phyloP scores from a whole-genome alignment of 2,888 invertebrate species.

The Frankliniella fusca region DNA sequence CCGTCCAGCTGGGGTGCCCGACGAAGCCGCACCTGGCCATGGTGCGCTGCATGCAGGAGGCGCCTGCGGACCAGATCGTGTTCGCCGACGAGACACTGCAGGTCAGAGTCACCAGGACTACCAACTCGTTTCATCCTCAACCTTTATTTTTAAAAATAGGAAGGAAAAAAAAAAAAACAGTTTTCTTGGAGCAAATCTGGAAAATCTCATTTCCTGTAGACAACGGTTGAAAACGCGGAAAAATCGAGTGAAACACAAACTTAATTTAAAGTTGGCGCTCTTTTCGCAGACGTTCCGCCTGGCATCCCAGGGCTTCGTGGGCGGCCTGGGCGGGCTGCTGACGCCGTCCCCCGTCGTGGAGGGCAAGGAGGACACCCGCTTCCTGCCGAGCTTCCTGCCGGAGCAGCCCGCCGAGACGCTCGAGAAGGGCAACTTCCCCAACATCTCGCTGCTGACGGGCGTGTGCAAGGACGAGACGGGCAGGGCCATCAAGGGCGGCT shows the following conservation, averaged over 20 bases:
- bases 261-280: constrained; percentile 39
- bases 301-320: constrained; percentile 57
- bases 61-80: constrained; percentile 48
- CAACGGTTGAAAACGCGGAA: too few relatives aligned
- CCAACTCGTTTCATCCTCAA: too few relatives aligned
- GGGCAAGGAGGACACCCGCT: constrained; percentile 59
- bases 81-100: constrained; percentile 42
- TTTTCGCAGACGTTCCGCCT: constrained; percentile 45
- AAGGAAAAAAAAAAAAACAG: too few relatives aligned
- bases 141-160: too few relatives aligned
- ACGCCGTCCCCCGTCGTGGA: constrained; percentile 67
- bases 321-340: constrained; percentile 58
- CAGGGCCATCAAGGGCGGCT: constrained; percentile 53
- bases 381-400: constrained; percentile 62
- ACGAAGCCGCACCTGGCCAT: constrained; percentile 56
- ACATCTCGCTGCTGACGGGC: constrained; percentile 67
- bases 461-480: constrained; percentile 69
- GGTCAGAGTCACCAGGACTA: too few relatives aligned
- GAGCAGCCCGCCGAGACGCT: constrained; percentile 60
- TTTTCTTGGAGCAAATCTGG: too few relatives aligned
- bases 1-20: constrained; percentile 61
- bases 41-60: constrained; percentile 60
- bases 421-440: constrained; percentile 52
- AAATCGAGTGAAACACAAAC: too few relatives aligned
- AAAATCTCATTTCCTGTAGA: too few relatives aligned